phyloP scores from a whole-genome alignment of 2,797 vertebrate species.

The Myripristis jacobus region DNA sequence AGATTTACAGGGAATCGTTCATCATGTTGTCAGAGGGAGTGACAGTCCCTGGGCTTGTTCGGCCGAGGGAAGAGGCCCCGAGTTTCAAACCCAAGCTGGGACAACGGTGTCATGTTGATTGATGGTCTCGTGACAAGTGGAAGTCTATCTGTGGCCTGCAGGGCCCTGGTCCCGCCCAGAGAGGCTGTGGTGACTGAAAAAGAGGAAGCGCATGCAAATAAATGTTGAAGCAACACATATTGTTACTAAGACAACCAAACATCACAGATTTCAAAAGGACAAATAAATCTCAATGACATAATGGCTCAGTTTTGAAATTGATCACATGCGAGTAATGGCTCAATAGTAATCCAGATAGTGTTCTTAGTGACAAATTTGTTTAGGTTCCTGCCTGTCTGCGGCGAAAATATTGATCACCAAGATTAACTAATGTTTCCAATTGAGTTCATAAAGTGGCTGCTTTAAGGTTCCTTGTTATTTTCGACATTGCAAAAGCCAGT shows the following conservation, averaged over 20 bases:
- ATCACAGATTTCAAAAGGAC: not conserved
- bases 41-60: not conserved
- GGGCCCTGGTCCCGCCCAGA: slow-evolving; percentile 28
- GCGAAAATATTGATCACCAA: not conserved
- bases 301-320: too few species aligned
- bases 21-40: not conserved
- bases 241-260: slow-evolving; percentile 41
- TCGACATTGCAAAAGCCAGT: not conserved
- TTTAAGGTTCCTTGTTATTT: not conserved
- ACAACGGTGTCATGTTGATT: not conserved
- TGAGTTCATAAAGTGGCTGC: not conserved
- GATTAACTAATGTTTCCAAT: not conserved
- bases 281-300: too few species aligned
- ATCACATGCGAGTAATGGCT: too few species aligned
- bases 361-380: too few species aligned
- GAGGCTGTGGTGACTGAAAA: slow-evolving; percentile 34
- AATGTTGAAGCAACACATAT: slow-evolving; percentile 47
- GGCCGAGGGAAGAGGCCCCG: slow-evolving; percentile 6
- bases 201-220: slow-evolving; percentile 40
- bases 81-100: not conserved
- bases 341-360: too few species aligned
- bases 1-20: not conserved
- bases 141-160: slow-evolving; percentile 46
- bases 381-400: too few species aligned
- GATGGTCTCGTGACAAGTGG: slow-evolving; percentile 31